phyloP scores from a whole-genome alignment of 1,140 invertebrate genomes.

The Ganaspis sp. region DNA sequence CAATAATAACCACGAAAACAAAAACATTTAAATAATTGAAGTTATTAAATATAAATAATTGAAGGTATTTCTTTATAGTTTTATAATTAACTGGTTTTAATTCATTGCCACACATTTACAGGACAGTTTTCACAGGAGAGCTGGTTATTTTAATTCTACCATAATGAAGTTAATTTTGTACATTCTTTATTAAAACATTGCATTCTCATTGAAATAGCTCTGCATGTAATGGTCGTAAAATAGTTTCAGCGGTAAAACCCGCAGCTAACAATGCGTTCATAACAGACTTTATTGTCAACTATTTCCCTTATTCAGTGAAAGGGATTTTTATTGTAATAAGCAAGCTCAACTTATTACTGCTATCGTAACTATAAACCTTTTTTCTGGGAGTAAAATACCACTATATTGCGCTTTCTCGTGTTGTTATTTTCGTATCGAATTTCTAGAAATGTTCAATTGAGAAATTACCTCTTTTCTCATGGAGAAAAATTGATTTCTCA shows the following conservation, averaged over 20 bases:
- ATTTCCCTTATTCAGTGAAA: slow-evolving; percentile 2
- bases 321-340: not conserved
- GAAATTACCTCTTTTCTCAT: no score
- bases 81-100: not conserved
- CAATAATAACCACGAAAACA: no score
- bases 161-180: slow-evolving; percentile 8
- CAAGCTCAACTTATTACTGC: not conserved
- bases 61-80: not conserved
- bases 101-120: no score
- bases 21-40: no score
- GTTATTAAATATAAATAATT: no score
- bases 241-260: not conserved
- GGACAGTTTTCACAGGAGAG: not conserved
- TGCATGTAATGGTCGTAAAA: not conserved
- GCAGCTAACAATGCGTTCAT: slow-evolving; percentile 11
- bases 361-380: not conserved
- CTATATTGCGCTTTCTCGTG: not conserved
- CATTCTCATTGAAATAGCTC: slow-evolving; percentile 5
- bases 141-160: not conserved
- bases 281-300: not conserved
- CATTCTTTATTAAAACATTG: slow-evolving; percentile 7
- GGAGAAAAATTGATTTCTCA: no score
- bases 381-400: not conserved
- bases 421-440: not conserved
- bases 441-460: no score